Base-by-base conservation (phyloP, 2,888 invertebrate genomes). In the Drosophila parthenogenetica region DNA sequence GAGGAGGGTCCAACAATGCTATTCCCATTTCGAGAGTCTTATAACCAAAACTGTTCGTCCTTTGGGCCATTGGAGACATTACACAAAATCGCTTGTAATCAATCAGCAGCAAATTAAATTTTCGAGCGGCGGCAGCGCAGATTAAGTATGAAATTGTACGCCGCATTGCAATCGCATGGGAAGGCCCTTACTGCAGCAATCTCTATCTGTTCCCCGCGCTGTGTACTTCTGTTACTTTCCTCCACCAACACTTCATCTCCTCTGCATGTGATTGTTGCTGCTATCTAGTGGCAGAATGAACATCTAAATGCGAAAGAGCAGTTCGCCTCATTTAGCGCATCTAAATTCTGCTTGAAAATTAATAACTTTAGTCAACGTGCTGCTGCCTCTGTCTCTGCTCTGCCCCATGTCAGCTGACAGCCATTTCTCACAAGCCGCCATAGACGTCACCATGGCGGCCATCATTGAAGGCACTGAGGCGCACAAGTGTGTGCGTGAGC, bases 51-150 rank as follows among this genome's bases (percentile, higher is more conserved):
- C 48, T 35, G 39, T 39, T 55, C 16, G 72, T 72, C 57, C 37
- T 45, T 66, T 58, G 57, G 67, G 57, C 57, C 62, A 58, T 65
- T 66, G 85, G 76, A 69, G 68, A 89, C 81, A 80, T 90, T 87
- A 80, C 73, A 75, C 71, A 66, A 82, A 90, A 90, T 89, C 81
- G 82, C 69, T 74, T 68, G 86, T 64, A 85, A 90, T 89, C 89
- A 90, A 90, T 89, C 89, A 90, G 75, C 76, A 65, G 79, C 77
- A 87, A 90, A 89, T 90, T 89, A 90, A 89, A 90, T 89, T 88
- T 90, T 76, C 72, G 69, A 75, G 82, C 77, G 75, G 77, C 75
- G 73, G 77, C 75, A 60, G 65, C 72, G 64, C 64, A 87, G 88
- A 88, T 90, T 89, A 88, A 88, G 78, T 76, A 77, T 74, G 81